Conservation (phyloP, 2,888 invertebrate genomes). For the Acleris emargana region DNA sequence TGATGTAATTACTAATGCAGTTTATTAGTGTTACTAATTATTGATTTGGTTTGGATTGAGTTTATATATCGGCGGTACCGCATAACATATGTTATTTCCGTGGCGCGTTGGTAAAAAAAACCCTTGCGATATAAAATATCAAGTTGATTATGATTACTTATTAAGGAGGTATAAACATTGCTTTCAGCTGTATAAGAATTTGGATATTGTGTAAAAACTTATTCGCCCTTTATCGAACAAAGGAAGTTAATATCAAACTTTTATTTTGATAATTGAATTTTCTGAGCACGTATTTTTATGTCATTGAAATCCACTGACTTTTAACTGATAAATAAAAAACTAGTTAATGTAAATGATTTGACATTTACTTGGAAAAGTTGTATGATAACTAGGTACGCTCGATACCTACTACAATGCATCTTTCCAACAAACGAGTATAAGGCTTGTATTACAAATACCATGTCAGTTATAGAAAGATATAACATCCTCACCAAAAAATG, state of each 20-base stretch:
- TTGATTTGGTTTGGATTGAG: conserved; percentile 17
- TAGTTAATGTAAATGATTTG: background rate
- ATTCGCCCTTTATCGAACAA: too few relatives aligned
- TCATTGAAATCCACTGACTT: background rate
- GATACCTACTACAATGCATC: background rate
- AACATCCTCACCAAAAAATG: too few relatives aligned
- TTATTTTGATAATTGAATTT: too few relatives aligned
- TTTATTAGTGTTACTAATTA: conserved; percentile 21
- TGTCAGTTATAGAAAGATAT: too few relatives aligned
- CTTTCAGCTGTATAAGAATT: too few relatives aligned
- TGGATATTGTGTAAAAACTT: too few relatives aligned
- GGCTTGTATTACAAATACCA: too few relatives aligned
- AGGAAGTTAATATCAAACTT: too few relatives aligned
- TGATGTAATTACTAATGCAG: conserved; percentile 23
- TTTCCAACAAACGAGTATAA: background rate
- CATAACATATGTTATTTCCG: too few relatives aligned
- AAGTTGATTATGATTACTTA: background rate
- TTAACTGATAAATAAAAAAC: background rate
- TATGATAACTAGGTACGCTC: background rate
- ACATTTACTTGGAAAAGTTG: background rate
- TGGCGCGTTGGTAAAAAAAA: too few relatives aligned
- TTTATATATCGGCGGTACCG: background rate
- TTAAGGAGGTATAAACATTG: too few relatives aligned
- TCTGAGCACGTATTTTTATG: background rate
- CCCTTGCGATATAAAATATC: background rate